A percentile compares a stretch with the other conserved stretches of the same genome.
phyloP scores from a whole-genome alignment of 2,797 vertebrate genomes.

The Pterois miles region DNA sequence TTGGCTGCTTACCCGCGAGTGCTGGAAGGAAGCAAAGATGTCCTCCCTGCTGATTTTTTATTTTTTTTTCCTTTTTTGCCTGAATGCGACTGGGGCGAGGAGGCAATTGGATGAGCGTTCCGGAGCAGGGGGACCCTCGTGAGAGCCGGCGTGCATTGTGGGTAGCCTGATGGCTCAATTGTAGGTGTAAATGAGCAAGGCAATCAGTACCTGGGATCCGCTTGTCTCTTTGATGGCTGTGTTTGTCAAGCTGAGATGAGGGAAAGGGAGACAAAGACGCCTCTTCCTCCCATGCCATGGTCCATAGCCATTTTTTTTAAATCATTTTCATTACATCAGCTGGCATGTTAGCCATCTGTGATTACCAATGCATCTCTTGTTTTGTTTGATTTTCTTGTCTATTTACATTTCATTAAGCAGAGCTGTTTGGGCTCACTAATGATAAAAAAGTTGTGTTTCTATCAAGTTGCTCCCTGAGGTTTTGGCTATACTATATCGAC shows the following conservation, averaged over 20 bases:
- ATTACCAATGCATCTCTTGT: conserved; percentile 19
- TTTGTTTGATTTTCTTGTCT: conserved; percentile 29
- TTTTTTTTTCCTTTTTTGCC: conserved; percentile 1
- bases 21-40: conserved; percentile 8
- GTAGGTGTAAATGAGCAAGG: conserved; percentile 38
- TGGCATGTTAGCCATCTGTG: conserved; percentile 41
- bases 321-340: conserved; percentile 40
- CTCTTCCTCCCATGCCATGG: conserved; percentile 1
- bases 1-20: conserved; percentile 32
- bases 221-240: conserved; percentile 49
- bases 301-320: conserved; percentile 22
- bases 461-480: conserved; percentile 40
- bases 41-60: conserved; percentile 6
- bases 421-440: conserved; percentile 39
- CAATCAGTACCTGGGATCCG: conserved; percentile 36
- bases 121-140: conserved; percentile 17
- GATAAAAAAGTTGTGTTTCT: conserved; percentile 38
- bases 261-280: background rate
- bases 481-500: conserved; percentile 24
- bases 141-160: conserved; percentile 53
- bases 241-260: conserved; percentile 22
- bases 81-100: conserved; percentile 19
- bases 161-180: conserved; percentile 67
- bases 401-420: conserved; percentile 47
- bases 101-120: conserved; percentile 38